Conservation (phyloP, 2,797 vertebrate genomes). For the Eulemur rubriventer region DNA sequence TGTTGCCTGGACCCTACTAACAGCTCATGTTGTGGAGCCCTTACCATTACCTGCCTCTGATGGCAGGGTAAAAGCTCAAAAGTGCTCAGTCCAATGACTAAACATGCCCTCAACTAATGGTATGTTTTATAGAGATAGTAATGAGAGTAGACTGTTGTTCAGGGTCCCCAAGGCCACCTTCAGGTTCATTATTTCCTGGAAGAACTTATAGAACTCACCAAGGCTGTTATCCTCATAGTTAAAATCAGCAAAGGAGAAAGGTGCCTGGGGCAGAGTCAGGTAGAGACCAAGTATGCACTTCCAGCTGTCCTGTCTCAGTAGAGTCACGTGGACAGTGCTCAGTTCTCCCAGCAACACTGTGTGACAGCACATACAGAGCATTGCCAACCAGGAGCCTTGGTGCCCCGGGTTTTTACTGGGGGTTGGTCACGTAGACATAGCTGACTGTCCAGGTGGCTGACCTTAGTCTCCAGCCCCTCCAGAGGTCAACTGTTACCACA, state of each 20-base stretch:
- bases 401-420: background rate
- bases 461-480: background rate
- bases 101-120: background rate
- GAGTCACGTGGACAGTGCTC: background rate
- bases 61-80: background rate
- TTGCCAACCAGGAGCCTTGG: background rate
- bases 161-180: background rate
- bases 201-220: background rate
- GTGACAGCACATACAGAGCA: background rate
- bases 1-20: fast-evolving
- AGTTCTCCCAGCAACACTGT: background rate
- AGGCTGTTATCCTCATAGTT: background rate
- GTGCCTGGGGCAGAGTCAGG: background rate
- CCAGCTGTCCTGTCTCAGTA: background rate
- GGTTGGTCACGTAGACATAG: background rate
- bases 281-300: background rate
- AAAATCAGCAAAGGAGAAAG: background rate
- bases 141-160: background rate
- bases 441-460: background rate
- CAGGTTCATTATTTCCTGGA: background rate
- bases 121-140: background rate
- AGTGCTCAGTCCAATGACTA: background rate
- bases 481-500: background rate
- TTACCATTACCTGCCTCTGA: background rate
- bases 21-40: fast-evolving